Conservation (phyloP, 2,888 invertebrate genomes). For the Chaitophorus viminalis region DNA sequence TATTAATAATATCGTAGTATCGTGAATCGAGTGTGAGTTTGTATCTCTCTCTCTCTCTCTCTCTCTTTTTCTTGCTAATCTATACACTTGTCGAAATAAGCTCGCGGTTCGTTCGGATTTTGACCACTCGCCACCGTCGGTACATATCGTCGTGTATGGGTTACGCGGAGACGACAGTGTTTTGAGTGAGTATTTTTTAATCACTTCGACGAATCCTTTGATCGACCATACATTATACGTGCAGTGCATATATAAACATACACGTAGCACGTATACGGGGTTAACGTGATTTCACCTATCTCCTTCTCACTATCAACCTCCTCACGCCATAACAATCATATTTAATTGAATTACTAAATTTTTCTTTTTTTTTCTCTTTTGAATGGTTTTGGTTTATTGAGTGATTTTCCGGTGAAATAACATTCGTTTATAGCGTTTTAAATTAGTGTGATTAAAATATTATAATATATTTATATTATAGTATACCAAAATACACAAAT, state of each 20-base stretch:
- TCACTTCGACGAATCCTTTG: background rate
- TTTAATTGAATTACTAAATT: background rate
- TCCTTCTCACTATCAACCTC: too few relatives aligned
- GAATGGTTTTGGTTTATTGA: too few relatives aligned
- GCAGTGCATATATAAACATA: too few relatives aligned
- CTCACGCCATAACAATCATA: background rate
- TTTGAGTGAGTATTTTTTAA: conserved; percentile 38
- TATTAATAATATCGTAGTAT: too few relatives aligned
- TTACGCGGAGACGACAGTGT: background rate
- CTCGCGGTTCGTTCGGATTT: too few relatives aligned
- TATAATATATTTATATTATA: background rate
- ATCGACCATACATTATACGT: too few relatives aligned
- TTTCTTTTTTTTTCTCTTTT: background rate
- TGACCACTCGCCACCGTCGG: background rate
- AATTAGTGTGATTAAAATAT: background rate
- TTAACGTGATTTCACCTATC: background rate
- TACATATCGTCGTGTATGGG: conserved; percentile 24
- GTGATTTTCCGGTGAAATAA: background rate
- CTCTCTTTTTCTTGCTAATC: too few relatives aligned
- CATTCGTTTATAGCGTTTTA: background rate
- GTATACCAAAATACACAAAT: background rate
- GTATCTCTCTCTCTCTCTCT: too few relatives aligned
- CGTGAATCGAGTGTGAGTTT: too few relatives aligned
- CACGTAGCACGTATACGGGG: background rate
- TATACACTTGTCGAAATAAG: too few relatives aligned